A percentile compares a stretch with the other conserved stretches of the same genome.
Evolutionary conservation across 2,113 vertebrate species (phyloP).

Genomic region (Poeciliopsis retropinna): DNA sequence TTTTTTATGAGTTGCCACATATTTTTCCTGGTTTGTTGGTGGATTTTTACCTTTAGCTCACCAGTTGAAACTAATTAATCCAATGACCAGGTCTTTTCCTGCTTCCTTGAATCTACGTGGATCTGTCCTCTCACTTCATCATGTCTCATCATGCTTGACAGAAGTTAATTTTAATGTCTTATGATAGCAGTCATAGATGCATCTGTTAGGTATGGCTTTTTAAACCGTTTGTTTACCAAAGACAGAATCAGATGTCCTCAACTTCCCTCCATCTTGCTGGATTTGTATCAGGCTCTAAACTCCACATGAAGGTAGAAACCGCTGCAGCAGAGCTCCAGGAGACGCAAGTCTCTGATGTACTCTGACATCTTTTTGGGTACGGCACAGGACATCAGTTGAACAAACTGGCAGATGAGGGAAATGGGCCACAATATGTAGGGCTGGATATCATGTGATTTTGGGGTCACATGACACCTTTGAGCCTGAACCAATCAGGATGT

Average conservation of each 20-base stretch:
- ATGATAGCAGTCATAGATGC: background rate
- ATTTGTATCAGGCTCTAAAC: background rate
- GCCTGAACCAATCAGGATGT: conserved; percentile 4
- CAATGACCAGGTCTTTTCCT: too few species aligned
- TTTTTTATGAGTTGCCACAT: too few species aligned
- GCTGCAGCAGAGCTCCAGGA: background rate
- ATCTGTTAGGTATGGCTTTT: background rate
- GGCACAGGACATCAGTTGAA: background rate
- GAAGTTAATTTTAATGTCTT: background rate
- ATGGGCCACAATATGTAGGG: conserved; percentile 6
- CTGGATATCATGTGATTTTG: conserved; percentile 13
- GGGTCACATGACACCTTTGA: background rate
- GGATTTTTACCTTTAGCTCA: too few species aligned
- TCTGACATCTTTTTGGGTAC: conserved; percentile 11
- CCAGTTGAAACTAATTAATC: too few species aligned
- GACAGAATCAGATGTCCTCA: background rate
- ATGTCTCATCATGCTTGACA: background rate
- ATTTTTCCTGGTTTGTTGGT: too few species aligned
- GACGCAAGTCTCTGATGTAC: background rate
- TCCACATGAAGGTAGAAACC: background rate
- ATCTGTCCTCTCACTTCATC: background rate
- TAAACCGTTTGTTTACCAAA: background rate
- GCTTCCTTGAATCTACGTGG: too few species aligned
- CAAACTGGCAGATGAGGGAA: conserved; percentile 1
- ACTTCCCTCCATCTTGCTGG: background rate